These are phyloP conservation scores for Melanerpes aurifrons DNA, from an alignment of 2,113 vertebrate genomes.

Conservation along the genomic window DNA sequence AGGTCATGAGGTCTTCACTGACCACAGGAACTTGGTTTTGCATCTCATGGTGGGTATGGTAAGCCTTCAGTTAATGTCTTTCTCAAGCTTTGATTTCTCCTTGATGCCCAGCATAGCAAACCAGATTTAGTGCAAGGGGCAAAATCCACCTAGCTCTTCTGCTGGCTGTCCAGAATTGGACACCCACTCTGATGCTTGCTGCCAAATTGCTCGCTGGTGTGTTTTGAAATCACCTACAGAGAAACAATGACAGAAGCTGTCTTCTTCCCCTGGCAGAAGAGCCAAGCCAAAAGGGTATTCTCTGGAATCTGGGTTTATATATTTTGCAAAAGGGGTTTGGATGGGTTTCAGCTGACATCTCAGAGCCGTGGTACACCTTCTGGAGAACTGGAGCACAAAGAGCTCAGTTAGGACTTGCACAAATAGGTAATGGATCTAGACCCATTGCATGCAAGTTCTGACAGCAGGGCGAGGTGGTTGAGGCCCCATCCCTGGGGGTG, in stretches of 20 bases:
- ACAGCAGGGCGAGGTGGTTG: too few species aligned
- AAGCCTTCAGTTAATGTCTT: not conserved
- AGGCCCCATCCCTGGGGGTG: too few species aligned
- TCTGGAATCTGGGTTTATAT: slow-evolving; percentile 17
- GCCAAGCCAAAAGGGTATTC: not conserved
- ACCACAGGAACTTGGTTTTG: slow-evolving; percentile 42
- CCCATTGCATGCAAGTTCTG: slow-evolving; percentile 32
- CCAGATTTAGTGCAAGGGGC: not conserved
- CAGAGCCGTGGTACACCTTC: not conserved
- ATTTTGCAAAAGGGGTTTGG: slow-evolving; percentile 74
- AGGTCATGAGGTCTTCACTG: slow-evolving; percentile 24
- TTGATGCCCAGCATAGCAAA: not conserved
- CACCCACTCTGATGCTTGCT: not conserved
- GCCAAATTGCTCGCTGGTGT: not conserved
- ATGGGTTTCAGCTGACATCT: slow-evolving; percentile 60
- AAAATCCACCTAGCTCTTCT: slow-evolving; percentile 24
- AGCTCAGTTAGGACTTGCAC: not conserved
- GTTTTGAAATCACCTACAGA: not conserved
- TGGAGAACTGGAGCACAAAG: not conserved
- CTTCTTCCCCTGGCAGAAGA: not conserved
- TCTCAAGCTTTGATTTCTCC: slow-evolving; percentile 26
- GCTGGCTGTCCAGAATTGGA: slow-evolving; percentile 9
- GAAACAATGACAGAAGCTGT: not conserved
- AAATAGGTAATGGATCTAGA: slow-evolving; percentile 7
- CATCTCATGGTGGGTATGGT: not conserved